These are phyloP conservation scores for Dione juno DNA, from an alignment of 2,888 invertebrate genomes.

Conservation along the genomic window DNA sequence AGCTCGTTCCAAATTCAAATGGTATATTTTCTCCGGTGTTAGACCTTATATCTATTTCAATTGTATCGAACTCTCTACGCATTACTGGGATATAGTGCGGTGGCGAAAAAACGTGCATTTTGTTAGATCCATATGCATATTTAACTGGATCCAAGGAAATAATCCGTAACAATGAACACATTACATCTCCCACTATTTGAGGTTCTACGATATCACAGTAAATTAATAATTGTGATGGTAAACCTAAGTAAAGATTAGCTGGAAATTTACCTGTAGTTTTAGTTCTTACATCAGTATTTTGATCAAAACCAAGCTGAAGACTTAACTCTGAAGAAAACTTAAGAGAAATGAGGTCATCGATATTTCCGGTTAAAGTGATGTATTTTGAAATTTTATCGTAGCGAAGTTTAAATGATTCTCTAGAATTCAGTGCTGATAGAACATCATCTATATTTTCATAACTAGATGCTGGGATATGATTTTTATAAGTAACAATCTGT, in stretches of 20 bases:
- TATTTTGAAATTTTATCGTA: too few relatives aligned
- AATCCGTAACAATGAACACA: not conserved
- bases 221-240: not conserved
- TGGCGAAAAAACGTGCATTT: not conserved
- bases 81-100: not conserved
- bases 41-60: not conserved
- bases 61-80: not conserved
- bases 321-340: too few relatives aligned
- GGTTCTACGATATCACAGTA: not conserved
- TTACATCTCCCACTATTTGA: not conserved
- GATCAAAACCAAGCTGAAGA: too few relatives aligned
- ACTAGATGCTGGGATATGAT: too few relatives aligned
- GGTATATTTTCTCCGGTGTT: not conserved
- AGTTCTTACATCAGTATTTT: not conserved
- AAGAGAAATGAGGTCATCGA: too few relatives aligned
- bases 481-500: too few relatives aligned
- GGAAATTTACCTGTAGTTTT: too few relatives aligned
- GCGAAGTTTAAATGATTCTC: too few relatives aligned
- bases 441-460: too few relatives aligned
- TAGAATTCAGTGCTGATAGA: too few relatives aligned
- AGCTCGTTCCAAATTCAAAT: not conserved
- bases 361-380: too few relatives aligned
- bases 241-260: not conserved
- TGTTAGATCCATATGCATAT: not conserved
- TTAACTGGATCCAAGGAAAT: not conserved